phyloP scores from a whole-genome alignment of 2,797 vertebrate genomes.

The Dendrocincla tyrannina region DNA sequence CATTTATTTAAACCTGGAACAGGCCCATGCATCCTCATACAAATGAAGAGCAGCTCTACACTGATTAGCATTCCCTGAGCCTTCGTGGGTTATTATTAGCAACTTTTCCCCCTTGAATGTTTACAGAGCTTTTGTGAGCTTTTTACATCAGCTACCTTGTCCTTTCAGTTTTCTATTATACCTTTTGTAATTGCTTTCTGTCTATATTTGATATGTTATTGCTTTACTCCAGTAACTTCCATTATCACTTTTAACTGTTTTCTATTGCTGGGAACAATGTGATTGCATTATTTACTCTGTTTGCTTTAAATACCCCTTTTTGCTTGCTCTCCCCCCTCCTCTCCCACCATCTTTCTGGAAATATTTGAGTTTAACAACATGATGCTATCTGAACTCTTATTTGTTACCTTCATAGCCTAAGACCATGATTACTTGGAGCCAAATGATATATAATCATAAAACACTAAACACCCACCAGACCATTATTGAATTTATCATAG shows the following conservation, averaged over 20 bases:
- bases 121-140: conserved; percentile 38
- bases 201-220: conserved; percentile 7
- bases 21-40: not conserved
- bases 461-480: not conserved
- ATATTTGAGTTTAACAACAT: not conserved
- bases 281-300: conserved; percentile 20
- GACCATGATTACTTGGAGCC: not conserved
- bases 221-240: conserved; percentile 41
- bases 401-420: not conserved
- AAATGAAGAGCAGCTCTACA: not conserved
- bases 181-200: conserved; percentile 54
- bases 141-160: conserved; percentile 34
- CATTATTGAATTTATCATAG: conserved; percentile 11
- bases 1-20: conserved; percentile 1
- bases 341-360: not conserved
- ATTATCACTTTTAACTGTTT: conserved; percentile 16
- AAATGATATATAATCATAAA: not conserved
- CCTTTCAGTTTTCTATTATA: conserved; percentile 46
- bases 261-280: not conserved
- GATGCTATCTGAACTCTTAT: conserved; percentile 7
- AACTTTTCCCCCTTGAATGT: conserved; percentile 25
- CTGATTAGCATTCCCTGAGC: conserved; percentile 16
- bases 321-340: not conserved
- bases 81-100: conserved; percentile 31
- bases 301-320: conserved; percentile 15